These are phyloP conservation scores for Drosophila bocki DNA, from an alignment of 1,140 invertebrate species.

Conservation along the genomic window DNA sequence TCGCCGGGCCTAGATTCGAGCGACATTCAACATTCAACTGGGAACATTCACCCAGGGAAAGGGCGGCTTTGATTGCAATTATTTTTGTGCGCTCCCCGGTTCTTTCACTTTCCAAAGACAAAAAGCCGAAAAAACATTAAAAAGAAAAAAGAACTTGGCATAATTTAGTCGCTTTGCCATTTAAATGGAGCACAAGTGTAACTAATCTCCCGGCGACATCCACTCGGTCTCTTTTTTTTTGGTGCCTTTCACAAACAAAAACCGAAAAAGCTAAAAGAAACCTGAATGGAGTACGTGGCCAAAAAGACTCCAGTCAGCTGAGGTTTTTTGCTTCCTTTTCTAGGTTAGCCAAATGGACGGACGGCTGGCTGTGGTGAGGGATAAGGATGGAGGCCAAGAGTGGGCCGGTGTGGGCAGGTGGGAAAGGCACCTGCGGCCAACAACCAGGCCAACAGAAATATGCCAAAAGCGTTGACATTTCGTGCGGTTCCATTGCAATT, in stretches of 20 bases:
- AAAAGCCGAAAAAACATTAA: conserved; percentile 33
- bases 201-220: conserved; percentile 73
- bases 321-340: conserved; percentile 54
- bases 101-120: conserved; percentile 59
- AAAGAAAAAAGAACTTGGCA: conserved; percentile 57
- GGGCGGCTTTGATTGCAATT: conserved; percentile 55
- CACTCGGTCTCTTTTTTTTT: conserved; percentile 47
- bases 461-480: conserved; percentile 77
- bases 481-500: conserved; percentile 72
- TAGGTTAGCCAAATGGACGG: conserved; percentile 68
- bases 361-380: not conserved
- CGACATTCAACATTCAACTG: conserved; percentile 24
- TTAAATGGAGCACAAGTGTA: conserved; percentile 82
- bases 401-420: conserved; percentile 6
- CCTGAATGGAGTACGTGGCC: conserved; percentile 64
- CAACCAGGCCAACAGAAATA: conserved; percentile 56
- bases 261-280: conserved; percentile 36
- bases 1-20: conserved; percentile 41
- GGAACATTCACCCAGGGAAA: conserved; percentile 50
- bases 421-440: conserved; percentile 65
- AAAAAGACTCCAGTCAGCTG: conserved; percentile 36
- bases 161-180: conserved; percentile 64
- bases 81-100: conserved; percentile 31
- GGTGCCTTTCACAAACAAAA: conserved; percentile 69
- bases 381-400: not conserved